A percentile compares a stretch with the other conserved stretches of the same genome.
phyloP scores from a whole-genome alignment of 2,888 invertebrate species.

The Leptopilina myrica region DNA sequence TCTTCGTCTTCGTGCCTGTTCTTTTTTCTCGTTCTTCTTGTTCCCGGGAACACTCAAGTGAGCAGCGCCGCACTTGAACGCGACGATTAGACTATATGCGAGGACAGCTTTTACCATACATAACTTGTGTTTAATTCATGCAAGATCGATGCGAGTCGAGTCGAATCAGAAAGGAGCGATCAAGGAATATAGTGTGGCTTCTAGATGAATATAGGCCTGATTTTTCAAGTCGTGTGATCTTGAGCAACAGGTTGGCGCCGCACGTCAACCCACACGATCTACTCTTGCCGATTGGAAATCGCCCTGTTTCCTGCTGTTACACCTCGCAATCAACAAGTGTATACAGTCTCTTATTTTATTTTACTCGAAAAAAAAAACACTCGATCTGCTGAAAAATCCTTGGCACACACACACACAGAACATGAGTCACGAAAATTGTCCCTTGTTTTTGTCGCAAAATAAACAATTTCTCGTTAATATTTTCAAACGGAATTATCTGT shows the following conservation, averaged over 20 bases:
- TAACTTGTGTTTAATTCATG: slow-evolving; percentile 39
- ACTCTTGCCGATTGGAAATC: slow-evolving; percentile 70
- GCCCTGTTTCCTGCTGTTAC: slow-evolving; percentile 42
- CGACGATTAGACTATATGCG: slow-evolving; percentile 23
- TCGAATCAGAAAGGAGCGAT: slow-evolving; percentile 38
- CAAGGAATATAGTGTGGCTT: slow-evolving; percentile 51
- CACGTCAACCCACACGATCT: slow-evolving; percentile 68
- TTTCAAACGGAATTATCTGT: too few relatives aligned
- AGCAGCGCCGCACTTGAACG: slow-evolving; percentile 29
- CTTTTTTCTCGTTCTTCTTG: not conserved
- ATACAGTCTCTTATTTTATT: not conserved
- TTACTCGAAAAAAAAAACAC: not conserved
- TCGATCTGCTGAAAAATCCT: slow-evolving; percentile 25
- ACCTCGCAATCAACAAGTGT: slow-evolving; percentile 38
- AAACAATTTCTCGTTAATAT: not conserved
- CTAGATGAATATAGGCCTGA: slow-evolving; percentile 69
- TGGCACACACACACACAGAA: slow-evolving; percentile 5
- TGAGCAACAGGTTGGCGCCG: slow-evolving; percentile 77
- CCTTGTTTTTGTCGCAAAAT: not conserved
- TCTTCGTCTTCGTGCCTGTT: not conserved
- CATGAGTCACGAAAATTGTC: slow-evolving; percentile 27
- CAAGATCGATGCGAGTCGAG: slow-evolving; percentile 37
- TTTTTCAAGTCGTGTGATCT: slow-evolving; percentile 63
- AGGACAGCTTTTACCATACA: slow-evolving; percentile 26
- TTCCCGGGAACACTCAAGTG: slow-evolving; percentile 32